A percentile compares a stretch with the other conserved stretches of the same genome.
These are phyloP conservation scores for Epizoanthus illoricatus DNA, from an alignment of 92 coral and sea anemone genomes.

Conservation along the genomic window DNA sequence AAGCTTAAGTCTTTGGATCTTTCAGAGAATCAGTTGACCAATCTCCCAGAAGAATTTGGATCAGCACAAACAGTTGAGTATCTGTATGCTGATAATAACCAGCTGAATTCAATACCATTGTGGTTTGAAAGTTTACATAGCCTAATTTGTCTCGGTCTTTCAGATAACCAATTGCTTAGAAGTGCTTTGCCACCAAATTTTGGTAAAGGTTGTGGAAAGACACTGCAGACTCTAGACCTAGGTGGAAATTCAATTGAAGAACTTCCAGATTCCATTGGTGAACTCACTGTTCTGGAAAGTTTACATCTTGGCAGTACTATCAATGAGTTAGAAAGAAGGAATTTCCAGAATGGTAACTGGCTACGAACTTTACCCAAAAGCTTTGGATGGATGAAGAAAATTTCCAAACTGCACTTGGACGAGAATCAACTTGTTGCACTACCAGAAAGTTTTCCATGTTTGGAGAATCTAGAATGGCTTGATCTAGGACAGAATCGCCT, in stretches of 20 bases:
- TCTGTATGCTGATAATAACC: slow-evolving; percentile 78
- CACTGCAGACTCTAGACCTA: slow-evolving; percentile 71
- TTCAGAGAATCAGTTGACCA: slow-evolving; percentile 64
- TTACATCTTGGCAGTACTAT: slow-evolving; percentile 93
- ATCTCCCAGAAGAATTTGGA: slow-evolving; percentile 61
- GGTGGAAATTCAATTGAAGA: slow-evolving; percentile 79
- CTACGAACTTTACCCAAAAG: slow-evolving; percentile 70
- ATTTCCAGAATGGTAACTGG: slow-evolving; percentile 98
- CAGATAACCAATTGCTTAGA: slow-evolving; percentile 72
- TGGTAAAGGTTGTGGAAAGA: slow-evolving; percentile 64
- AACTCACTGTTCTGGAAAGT: slow-evolving; percentile 67
- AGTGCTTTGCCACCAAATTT: slow-evolving; percentile 71
- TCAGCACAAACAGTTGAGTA: slow-evolving; percentile 68
- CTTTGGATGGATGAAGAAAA: slow-evolving; percentile 72
- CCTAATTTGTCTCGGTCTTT: slow-evolving; percentile 69
- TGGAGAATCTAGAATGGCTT: slow-evolving; percentile 79
- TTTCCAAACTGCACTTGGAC: slow-evolving; percentile 83
- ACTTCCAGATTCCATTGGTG: slow-evolving; percentile 83
- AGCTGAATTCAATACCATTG: slow-evolving; percentile 63
- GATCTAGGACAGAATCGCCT: slow-evolving; percentile 90
- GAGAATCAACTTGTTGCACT: slow-evolving; percentile 81
- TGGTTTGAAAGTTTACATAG: slow-evolving; percentile 77
- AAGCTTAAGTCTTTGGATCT: slow-evolving; percentile 67
- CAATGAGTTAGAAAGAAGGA: slow-evolving; percentile 87
- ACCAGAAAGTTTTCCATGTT: slow-evolving; percentile 81